Evolutionary conservation across 2,797 vertebrate genomes (phyloP).

Genomic region (Chrosomus eos): DNA sequence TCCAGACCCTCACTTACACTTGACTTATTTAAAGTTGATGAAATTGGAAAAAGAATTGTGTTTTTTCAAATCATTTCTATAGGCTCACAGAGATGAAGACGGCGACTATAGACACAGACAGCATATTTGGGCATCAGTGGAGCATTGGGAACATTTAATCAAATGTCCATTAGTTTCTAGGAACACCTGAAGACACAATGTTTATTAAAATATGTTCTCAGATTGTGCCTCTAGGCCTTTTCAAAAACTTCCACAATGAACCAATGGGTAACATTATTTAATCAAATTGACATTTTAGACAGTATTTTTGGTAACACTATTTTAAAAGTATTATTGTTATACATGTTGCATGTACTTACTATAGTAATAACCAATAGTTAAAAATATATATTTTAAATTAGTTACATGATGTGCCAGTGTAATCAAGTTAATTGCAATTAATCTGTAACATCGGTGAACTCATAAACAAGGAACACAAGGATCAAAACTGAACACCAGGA

Average conservation of each 20-base stretch:
- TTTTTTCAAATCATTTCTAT: not conserved
- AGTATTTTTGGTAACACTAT: not conserved
- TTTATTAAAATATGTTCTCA: not conserved
- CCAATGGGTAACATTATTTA: not conserved
- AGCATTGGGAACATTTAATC: not conserved
- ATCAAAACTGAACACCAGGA: not conserved
- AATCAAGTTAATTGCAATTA: not conserved
- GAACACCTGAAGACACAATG: not conserved
- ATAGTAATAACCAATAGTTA: not conserved
- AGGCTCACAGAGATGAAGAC: not conserved
- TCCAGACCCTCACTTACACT: constrained; percentile 30
- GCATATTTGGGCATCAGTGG: not conserved
- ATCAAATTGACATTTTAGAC: not conserved
- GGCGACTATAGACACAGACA: not conserved
- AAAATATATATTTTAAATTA: not conserved
- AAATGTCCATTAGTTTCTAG: not conserved
- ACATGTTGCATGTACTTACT: not conserved
- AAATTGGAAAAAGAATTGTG: not conserved
- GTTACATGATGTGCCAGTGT: not conserved
- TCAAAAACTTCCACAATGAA: not conserved
- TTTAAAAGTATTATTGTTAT: not conserved
- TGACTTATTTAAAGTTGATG: constrained; percentile 17
- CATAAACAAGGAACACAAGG: not conserved
- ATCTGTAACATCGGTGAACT: not conserved
- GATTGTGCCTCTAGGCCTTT: not conserved